Base-by-base conservation (phyloP, 2,113 vertebrate species). In the Ammospiza caudacuta region DNA sequence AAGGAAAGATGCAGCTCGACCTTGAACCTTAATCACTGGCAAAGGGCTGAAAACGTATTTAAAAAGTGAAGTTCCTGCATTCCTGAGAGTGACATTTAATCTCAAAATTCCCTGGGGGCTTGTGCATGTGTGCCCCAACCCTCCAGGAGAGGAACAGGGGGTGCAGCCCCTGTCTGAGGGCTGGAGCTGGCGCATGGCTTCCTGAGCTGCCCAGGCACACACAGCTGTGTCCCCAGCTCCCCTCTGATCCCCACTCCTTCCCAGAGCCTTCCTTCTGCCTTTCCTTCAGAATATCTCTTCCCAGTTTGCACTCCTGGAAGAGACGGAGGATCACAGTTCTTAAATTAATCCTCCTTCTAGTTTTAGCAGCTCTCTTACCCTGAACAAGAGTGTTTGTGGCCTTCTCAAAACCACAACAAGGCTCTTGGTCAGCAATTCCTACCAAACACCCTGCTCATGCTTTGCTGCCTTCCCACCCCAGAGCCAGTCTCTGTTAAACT, bases 1-100 rank as follows among this genome's bases (percentile, higher is more conserved):
- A 68, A 96, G 92, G 84, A 93, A 94, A 89, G 93, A 94, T 91
- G 90, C 92, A 64, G 78, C 95, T 54, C 7, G 54, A 94, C 90
- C 94, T 94, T 95, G 84, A 96, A 94, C 86, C 93, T 87, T 85
- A 93, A 79, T 93, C 70, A 55, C 47, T 2, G 5, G 87, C 73
- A 94, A 84, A 84, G 17, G 68, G 35, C 29, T 91, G 81, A 94
- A 94, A 93, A 85, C 55, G 9, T 51, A 52, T 64, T 95, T 92
- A 49, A 66, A 83, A 95, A 92, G 52, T 24, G 37, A 92, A 93
- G 73, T 79, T 81, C 23, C 69, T 54, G 80, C 83, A 86, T 94
- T 97, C 88, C 95, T 72, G 77, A 92, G 69, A 88, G 59, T 5
- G 33, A 89, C 68, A 82, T 89, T 92, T 92, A 81, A 95, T 93